These are phyloP conservation scores for Megalopta genalis DNA, from an alignment of 1,140 invertebrate species.

Conservation along the genomic window DNA sequence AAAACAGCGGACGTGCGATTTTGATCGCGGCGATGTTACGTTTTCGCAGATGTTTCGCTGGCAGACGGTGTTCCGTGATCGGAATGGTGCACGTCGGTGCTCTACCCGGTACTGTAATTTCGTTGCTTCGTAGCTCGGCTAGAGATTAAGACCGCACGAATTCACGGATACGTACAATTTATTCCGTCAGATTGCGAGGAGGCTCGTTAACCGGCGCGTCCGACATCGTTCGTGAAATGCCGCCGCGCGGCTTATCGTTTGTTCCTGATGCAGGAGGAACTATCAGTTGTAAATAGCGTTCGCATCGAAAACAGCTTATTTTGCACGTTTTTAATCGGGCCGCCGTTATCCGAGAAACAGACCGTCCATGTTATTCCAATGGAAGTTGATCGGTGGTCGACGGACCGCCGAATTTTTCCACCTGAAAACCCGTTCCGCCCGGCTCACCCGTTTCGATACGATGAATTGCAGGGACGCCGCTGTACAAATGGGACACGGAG, in stretches of 20 bases:
- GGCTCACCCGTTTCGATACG: background rate
- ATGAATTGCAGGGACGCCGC: constrained; percentile 82
- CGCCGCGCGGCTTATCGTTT: background rate
- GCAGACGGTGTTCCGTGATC: constrained; percentile 81
- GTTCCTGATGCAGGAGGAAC: background rate
- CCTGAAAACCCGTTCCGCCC: background rate
- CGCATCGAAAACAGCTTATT: background rate
- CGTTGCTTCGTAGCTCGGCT: constrained; percentile 1
- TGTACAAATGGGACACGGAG: constrained; percentile 74
- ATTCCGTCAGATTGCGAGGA: background rate
- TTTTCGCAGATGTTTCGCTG: constrained; percentile 74
- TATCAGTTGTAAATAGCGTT: constrained; percentile 2
- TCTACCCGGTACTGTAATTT: constrained; percentile 83
- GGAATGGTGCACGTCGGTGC: constrained; percentile 89
- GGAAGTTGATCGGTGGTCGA: background rate
- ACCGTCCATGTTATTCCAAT: background rate
- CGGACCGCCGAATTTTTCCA: background rate
- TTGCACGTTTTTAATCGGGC: background rate
- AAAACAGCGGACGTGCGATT: background rate
- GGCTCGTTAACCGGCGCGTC: background rate
- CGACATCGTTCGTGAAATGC: background rate
- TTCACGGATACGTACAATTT: no score
- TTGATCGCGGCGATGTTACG: constrained; percentile 66
- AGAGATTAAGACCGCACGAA: background rate
- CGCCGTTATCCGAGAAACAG: no score